Base-by-base conservation (phyloP, 2,797 vertebrate species). In the Sardinella longiceps region DNA sequence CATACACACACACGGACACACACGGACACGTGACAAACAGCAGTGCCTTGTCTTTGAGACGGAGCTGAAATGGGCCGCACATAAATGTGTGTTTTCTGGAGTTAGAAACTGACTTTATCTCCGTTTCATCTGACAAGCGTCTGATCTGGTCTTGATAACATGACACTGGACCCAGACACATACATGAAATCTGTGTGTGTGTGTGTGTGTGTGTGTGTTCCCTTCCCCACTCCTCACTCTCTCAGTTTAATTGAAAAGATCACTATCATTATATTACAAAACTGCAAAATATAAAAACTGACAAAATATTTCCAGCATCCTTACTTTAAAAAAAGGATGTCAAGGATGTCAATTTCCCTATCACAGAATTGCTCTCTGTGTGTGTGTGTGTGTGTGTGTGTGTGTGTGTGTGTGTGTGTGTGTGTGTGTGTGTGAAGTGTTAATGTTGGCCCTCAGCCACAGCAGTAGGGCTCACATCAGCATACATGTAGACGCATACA, bases 51-150 rank as follows among this genome's bases (percentile, higher is more conserved):
- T 63, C n/a, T 28, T 88, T 90, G 92, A 93, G 93, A 92, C 89
- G 92, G 93, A 93, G 91, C 91, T 92, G 91, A 93, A 93, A 94
- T 93, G 94, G 94, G 91, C 90, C 74, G 80, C n/a, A n/a, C n/a
- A n/a, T n/a, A n/a, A n/a, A n/a, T n/a, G n/a, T n/a, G 43, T 45
- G 43, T 45, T 45, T 45, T 45, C 7, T 45, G 43, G 43, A 93
- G 93, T 95, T 94, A 94, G 92, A 92, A 93, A 94, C 91, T 93
- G 95, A 95, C 95, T 94, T 95, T 95, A 96, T 95, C 95, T 89
- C 92, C 90, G 91, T 94, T 94, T 92, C 93, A 89, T 93, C 94
- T 94, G 94, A 94, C 94, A 91, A 94, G 94, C 93, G 92, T 94
- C 89, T 89, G 92, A 95, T 95, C 93, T 89, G 89, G 85, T 84